Evolutionary conservation across 2,113 vertebrate species (phyloP).

Genomic region (Scalopus aquaticus): DNA sequence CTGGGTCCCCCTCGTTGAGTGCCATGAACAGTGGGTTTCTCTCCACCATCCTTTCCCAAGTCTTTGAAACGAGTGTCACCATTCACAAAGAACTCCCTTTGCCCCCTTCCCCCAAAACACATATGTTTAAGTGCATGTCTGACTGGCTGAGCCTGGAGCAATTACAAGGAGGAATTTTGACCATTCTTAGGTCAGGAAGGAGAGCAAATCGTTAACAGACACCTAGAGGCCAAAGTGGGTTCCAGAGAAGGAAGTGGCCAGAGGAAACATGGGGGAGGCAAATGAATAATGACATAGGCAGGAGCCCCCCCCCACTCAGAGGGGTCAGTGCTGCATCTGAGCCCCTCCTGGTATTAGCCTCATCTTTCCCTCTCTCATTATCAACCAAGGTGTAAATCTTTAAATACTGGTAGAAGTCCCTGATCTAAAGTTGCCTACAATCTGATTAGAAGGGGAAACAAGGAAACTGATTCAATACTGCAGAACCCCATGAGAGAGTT

Average conservation of each 20-base stretch:
- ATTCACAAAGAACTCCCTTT: not conserved
- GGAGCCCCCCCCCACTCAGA: no score
- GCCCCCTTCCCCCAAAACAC: fast-evolving
- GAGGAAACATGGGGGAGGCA: not conserved
- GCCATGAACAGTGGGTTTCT: not conserved
- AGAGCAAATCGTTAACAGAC: not conserved
- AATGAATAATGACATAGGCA: not conserved
- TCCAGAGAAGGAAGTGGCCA: not conserved
- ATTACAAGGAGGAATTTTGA: not conserved
- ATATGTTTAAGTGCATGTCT: not conserved
- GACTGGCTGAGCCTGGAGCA: not conserved
- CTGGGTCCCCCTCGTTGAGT: not conserved
- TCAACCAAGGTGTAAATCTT: not conserved
- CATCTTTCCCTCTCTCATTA: not conserved
- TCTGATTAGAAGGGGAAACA: not conserved
- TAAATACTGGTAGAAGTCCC: not conserved
- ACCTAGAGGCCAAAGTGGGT: not conserved
- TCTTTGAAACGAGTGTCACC: not conserved
- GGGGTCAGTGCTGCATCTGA: not conserved
- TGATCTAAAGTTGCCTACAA: not conserved
- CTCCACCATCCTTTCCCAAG: not conserved
- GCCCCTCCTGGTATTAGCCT: not conserved
- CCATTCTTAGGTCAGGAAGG: not conserved
- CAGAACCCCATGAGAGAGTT: not conserved
- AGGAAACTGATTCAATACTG: not conserved